Conservation (phyloP, 2,797 vertebrate species). For the Podarcis siculus region DNA sequence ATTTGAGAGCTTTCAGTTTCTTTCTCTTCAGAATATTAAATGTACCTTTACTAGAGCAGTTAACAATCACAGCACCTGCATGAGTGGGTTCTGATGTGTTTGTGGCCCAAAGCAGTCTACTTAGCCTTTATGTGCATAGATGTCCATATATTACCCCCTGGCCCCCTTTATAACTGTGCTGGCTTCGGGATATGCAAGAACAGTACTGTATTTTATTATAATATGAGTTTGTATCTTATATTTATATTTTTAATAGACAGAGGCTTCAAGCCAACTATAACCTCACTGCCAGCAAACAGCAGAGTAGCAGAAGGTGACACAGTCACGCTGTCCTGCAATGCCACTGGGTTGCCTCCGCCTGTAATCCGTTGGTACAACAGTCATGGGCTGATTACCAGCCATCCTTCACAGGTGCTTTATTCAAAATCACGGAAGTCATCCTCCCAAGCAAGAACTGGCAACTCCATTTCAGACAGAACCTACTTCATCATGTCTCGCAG, state of each 20-base stretch:
- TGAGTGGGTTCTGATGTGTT: not conserved
- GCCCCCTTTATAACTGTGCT: not conserved
- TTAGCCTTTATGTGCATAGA: too few species aligned
- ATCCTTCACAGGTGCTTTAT: slow-evolving; percentile 65
- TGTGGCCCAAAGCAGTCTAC: not conserved
- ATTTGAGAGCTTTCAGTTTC: not conserved
- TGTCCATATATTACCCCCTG: not conserved
- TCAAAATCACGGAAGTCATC: slow-evolving; percentile 59
- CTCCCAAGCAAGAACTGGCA: slow-evolving; percentile 20
- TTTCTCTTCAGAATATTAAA: not conserved
- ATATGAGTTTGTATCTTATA: not conserved
- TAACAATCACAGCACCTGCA: not conserved
- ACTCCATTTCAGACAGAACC: slow-evolving; percentile 38
- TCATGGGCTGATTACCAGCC: slow-evolving; percentile 69
- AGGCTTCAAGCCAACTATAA: slow-evolving; percentile 70
- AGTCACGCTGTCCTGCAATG: slow-evolving; percentile 75
- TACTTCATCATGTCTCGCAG: slow-evolving; percentile 61
- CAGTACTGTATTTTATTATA: not conserved
- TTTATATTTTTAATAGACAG: slow-evolving; percentile 53
- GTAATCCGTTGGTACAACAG: slow-evolving; percentile 74
- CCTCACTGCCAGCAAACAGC: slow-evolving; percentile 66
- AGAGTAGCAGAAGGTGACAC: slow-evolving; percentile 65
- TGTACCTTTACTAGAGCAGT: not conserved
- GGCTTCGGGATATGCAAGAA: not conserved
- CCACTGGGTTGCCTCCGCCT: slow-evolving; percentile 73